Conservation (phyloP, 1,140 invertebrate genomes). For the Octopus bimaculoides region DNA sequence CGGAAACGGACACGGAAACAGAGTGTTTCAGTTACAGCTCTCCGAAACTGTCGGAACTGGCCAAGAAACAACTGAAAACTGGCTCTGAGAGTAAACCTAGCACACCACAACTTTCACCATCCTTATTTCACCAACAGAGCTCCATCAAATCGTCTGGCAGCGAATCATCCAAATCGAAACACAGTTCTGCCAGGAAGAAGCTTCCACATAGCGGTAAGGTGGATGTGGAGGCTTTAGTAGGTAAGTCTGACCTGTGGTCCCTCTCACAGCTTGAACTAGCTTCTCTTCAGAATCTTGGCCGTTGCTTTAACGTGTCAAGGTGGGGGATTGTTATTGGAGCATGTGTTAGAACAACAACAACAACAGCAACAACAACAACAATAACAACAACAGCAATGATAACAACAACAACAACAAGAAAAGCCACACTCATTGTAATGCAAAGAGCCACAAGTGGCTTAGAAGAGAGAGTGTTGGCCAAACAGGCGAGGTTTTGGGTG, state of each 20-base stretch:
- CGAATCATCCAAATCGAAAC: conserved; percentile 63
- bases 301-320: too few relatives aligned
- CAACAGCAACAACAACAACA: too few relatives aligned
- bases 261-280: too few relatives aligned
- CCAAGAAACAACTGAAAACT: conserved; percentile 1
- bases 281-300: too few relatives aligned
- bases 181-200: neutral
- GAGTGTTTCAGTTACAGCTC: conserved; percentile 11
- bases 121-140: conserved; percentile 31
- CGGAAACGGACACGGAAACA: conserved; percentile 40
- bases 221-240: conserved; percentile 44
- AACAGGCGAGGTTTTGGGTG: too few relatives aligned
- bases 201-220: conserved; percentile 21
- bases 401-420: too few relatives aligned
- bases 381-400: too few relatives aligned
- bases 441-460: too few relatives aligned
- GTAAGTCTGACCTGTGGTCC: conserved; percentile 28
- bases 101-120: conserved; percentile 46
- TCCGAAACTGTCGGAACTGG: conserved; percentile 6
- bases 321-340: too few relatives aligned
- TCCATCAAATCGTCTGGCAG: conserved; percentile 61
- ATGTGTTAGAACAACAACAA: too few relatives aligned
- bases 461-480: too few relatives aligned
- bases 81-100: neutral
- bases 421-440: too few relatives aligned